These are phyloP conservation scores for Rotaria sp. DNA, from an alignment of 2,888 invertebrate genomes.

Conservation along the genomic window DNA sequence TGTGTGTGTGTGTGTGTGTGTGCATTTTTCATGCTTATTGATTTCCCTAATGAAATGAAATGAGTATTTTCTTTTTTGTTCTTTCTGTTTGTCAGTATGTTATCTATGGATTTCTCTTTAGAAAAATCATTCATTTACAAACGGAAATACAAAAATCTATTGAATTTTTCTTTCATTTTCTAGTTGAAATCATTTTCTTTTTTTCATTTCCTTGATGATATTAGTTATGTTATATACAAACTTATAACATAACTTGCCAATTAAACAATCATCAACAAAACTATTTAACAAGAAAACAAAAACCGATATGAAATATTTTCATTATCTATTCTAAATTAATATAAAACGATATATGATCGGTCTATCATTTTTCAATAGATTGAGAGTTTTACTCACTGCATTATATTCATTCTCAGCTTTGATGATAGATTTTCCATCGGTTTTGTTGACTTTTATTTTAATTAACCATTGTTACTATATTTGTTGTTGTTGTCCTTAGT, in stretches of 20 bases:
- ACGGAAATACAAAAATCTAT: slow-evolving; percentile 5
- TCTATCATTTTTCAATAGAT: neutral
- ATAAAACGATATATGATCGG: neutral
- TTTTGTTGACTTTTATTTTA: neutral
- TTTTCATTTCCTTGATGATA: neutral
- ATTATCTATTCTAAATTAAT: neutral
- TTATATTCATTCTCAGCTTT: neutral
- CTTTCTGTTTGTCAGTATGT: neutral
- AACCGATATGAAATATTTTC: neutral
- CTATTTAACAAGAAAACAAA: neutral
- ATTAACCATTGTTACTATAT: neutral
- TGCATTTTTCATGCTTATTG: neutral
- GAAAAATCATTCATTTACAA: neutral
- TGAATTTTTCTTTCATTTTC: neutral
- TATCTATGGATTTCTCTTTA: neutral
- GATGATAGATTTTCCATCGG: neutral
- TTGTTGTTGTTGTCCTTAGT: neutral
- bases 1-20: neutral
- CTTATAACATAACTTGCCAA: neutral
- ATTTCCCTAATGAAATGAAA: slow-evolving; percentile 7
- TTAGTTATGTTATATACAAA: neutral
- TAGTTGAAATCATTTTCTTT: neutral
- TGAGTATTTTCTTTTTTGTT: neutral
- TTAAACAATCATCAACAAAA: neutral
- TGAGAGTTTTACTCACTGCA: neutral